These are phyloP conservation scores for Leptonema lineaticorne DNA, from an alignment of 1,140 invertebrate species.

Conservation along the genomic window DNA sequence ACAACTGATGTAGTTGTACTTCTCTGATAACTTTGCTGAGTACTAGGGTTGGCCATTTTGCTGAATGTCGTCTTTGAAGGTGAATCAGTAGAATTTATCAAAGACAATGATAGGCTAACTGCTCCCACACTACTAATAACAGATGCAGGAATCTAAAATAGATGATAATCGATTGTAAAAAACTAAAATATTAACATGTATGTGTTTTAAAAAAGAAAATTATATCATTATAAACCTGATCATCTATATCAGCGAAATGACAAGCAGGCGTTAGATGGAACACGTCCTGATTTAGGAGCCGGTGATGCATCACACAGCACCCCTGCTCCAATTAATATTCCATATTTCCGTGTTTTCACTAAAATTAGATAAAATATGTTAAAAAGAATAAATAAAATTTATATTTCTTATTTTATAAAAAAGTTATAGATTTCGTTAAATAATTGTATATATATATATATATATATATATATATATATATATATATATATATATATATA, in stretches of 20 bases:
- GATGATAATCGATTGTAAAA: conserved; percentile 21
- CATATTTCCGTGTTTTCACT: not conserved
- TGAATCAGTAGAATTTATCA: conserved; percentile 40
- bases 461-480: no score
- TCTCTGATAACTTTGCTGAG: conserved; percentile 42
- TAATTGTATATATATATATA: no score
- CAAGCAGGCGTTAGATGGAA: conserved; percentile 43
- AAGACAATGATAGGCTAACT: conserved; percentile 51
- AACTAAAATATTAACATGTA: not conserved
- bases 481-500: no score
- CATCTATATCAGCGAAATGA: conserved; percentile 53
- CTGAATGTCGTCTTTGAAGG: conserved; percentile 47
- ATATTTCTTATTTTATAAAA: no score
- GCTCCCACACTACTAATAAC: conserved; percentile 57
- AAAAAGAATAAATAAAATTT: no score
- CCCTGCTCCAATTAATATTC: not conserved
- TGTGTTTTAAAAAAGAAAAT: not conserved
- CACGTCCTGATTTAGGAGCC: conserved; percentile 41
- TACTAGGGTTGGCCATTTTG: conserved; percentile 54
- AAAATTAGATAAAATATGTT: no score
- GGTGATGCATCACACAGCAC: conserved; percentile 43
- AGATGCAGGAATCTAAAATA: conserved; percentile 55
- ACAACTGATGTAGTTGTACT: conserved; percentile 40
- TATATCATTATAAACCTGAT: conserved; percentile 46
- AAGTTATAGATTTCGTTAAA: no score